Evolutionary conservation across 2,888 invertebrate genomes (phyloP).

Genomic region (Oscheius sp.): DNA sequence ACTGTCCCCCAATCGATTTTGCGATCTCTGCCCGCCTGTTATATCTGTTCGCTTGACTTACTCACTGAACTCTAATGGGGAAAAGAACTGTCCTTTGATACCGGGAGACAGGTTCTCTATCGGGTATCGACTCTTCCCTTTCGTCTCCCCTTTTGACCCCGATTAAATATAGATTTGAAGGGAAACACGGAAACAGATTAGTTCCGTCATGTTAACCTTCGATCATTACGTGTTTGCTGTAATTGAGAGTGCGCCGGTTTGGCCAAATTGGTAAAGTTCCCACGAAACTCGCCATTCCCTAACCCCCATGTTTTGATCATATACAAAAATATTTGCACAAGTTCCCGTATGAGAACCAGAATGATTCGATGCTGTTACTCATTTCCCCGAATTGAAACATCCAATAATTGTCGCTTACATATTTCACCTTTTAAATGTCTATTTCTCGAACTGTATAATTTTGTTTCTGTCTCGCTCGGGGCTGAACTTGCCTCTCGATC

Average conservation of each 20-base stretch:
- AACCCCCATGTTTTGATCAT: background rate
- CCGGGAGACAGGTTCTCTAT: background rate
- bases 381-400: background rate
- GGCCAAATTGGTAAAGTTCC: background rate
- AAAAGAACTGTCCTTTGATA: background rate
- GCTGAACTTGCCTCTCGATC: background rate
- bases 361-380: background rate
- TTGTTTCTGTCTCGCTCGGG: background rate
- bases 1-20: background rate
- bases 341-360: background rate
- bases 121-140: background rate
- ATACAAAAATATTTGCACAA: background rate
- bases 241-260: background rate
- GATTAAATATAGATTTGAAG: background rate
- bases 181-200: background rate
- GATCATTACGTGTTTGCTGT: constrained; percentile 6
- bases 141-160: background rate
- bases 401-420: background rate
- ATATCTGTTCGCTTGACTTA: background rate
- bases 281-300: background rate
- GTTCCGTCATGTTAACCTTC: constrained; percentile 1
- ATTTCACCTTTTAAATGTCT: background rate
- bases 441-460: background rate
- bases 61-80: background rate
- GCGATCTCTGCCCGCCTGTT: background rate